Evolutionary conservation across 2,797 vertebrate species (phyloP), one percentile per base, ranked within the genome.

Genomic region (Pipistrellus pygmaeus): DNA sequence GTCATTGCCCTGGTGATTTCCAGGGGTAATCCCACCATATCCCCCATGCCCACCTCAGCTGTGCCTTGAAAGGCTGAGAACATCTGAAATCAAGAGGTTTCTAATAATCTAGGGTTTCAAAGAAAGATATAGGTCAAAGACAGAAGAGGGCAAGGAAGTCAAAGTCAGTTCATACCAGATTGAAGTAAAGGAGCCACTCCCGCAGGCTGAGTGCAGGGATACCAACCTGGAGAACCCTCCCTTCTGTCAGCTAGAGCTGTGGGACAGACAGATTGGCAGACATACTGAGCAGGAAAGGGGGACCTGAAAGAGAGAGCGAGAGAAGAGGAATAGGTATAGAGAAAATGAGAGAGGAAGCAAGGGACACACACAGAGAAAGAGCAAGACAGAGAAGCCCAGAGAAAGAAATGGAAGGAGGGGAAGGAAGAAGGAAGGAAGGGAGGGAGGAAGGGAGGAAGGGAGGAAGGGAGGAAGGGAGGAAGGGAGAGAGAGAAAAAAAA

Each of bases 41-140:
- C 32, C n/a, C 32, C 20, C 62, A 2, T 15, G 15, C 64, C 25
- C 1, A 5, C 62, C 32, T 62, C 4, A 2, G 88, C 35, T n/a
- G 76, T 6, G 51, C 35, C 46, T 46, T 6, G 8, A 71, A 20
- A 91, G 60, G 80, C 76, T 9, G n/a, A 77, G 64, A 83, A 66
- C 87, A 21, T 30, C 57, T 90, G 48, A 94, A 93, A 81, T 41
- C 90, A 27, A 51, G 15, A 3, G 9, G 12, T 57, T 82, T 90
- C 91, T 48, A 71, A 86, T 90, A 91, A 77, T 30, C 25, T 8
- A 0, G 20, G 71, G 20, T 82, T 96, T 83, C 96, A 95, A 81
- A 95, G 94, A 44, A 41, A 93, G 95, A 73, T 55, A 51, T 87
- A 89, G 96, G 94, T 94, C 95, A 90, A 95, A 97, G 90, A 38